Conservation (phyloP, 2,797 vertebrate species). For the Falco novaeseelandiae region DNA sequence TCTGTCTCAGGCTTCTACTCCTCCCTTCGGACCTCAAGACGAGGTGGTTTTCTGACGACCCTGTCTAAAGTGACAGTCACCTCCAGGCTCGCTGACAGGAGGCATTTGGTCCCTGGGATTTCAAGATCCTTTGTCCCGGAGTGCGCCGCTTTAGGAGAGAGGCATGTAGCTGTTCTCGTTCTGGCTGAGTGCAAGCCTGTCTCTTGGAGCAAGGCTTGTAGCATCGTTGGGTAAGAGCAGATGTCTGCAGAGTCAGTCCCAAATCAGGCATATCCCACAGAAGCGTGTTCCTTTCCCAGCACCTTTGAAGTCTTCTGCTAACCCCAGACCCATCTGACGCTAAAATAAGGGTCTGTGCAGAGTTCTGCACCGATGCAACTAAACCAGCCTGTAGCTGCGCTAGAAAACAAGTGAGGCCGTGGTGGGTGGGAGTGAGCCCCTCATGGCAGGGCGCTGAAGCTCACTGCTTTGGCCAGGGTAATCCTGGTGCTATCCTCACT, state of each 20-base stretch:
- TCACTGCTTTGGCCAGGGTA: neutral
- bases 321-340: neutral
- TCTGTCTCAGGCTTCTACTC: neutral
- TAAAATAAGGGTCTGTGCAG: neutral
- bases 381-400: neutral
- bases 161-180: neutral
- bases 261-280: neutral
- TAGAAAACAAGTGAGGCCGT: fast-evolving
- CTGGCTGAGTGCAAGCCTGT: neutral
- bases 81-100: slow-evolving; percentile 42
- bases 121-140: neutral
- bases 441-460: neutral
- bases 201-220: neutral
- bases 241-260: neutral
- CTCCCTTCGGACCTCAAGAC: neutral
- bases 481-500: neutral
- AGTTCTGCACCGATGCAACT: neutral
- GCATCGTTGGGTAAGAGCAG: neutral
- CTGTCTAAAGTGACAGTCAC: neutral
- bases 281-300: neutral
- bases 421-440: neutral
- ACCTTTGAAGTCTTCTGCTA: neutral
- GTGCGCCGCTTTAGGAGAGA: neutral
- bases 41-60: neutral
- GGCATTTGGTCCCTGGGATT: neutral